A percentile compares a stretch with the other conserved stretches of the same genome.
These are phyloP conservation scores for Maylandia zebra DNA, from an alignment of 2,113 vertebrate species.

Conservation along the genomic window DNA sequence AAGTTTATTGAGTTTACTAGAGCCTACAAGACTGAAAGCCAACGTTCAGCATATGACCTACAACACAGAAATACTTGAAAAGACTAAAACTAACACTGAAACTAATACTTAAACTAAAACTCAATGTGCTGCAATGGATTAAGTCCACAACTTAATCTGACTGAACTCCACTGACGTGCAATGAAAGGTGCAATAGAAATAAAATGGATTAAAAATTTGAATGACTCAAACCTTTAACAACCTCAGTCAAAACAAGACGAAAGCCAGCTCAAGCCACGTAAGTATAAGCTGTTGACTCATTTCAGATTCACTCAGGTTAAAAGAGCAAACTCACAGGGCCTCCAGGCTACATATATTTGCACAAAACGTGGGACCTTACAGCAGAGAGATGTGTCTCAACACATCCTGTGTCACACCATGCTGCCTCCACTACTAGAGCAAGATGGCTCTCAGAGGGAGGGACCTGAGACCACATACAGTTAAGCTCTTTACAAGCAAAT, in stretches of 20 bases:
- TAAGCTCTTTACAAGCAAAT: not conserved
- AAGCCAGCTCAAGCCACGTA: not conserved
- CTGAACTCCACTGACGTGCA: not conserved
- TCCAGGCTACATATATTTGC: not conserved
- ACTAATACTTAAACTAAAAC: not conserved
- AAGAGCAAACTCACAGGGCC: not conserved
- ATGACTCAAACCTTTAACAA: not conserved
- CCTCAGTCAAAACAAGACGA: not conserved
- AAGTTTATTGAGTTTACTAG: not conserved
- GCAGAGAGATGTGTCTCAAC: not conserved
- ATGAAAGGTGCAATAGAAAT: not conserved
- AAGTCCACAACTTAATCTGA: not conserved
- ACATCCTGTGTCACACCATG: not conserved
- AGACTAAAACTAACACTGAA: not conserved
- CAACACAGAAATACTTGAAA: not conserved
- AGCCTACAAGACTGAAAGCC: not conserved
- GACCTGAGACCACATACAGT: not conserved
- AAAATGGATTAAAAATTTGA: not conserved
- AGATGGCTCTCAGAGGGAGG: not conserved
- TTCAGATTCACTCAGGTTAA: not conserved
- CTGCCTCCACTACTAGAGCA: not conserved
- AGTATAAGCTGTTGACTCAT: not conserved
- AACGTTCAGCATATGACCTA: not conserved
- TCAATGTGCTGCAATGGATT: not conserved
- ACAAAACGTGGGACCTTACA: not conserved